A percentile compares a stretch with the other conserved stretches of the same genome.
These are phyloP conservation scores for Scaptomyza reducta DNA, from an alignment of 2,888 invertebrate species.

Conservation along the genomic window DNA sequence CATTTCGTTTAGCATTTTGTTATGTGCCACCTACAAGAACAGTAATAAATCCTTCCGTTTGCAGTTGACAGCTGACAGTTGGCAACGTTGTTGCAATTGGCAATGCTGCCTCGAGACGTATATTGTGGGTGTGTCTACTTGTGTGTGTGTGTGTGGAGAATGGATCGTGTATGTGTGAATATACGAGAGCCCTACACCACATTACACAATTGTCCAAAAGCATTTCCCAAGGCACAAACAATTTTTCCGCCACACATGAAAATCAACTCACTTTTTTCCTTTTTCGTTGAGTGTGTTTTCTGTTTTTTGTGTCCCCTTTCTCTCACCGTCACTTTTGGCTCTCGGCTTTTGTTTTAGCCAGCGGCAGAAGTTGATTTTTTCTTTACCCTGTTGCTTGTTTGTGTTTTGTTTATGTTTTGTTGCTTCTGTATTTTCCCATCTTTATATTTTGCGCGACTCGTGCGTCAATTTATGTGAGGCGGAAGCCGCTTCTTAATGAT, in stretches of 20 bases:
- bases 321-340: conserved; percentile 8
- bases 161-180: not conserved
- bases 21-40: conserved; percentile 36
- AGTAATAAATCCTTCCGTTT: conserved; percentile 49
- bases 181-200: conserved; percentile 5
- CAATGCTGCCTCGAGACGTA: conserved; percentile 25
- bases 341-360: conserved; percentile 14
- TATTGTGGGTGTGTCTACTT: conserved; percentile 6
- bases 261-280: conserved; percentile 61
- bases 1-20: conserved; percentile 5
- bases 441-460: conserved; percentile 55
- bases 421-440: conserved; percentile 49
- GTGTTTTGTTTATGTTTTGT: conserved; percentile 48
- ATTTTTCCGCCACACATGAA: conserved; percentile 58
- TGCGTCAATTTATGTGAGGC: conserved; percentile 69
- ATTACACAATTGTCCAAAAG: conserved; percentile 69
- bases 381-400: conserved; percentile 1
- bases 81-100: conserved; percentile 34
- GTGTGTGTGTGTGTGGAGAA: not conserved
- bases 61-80: conserved; percentile 52
- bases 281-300: conserved; percentile 19
- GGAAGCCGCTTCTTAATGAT: conserved; percentile 68
- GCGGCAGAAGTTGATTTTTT: conserved; percentile 8
- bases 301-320: conserved; percentile 8
- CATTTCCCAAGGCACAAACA: conserved; percentile 45